phyloP scores from a whole-genome alignment of 1,140 invertebrate species.

The Cotesia typhae region DNA sequence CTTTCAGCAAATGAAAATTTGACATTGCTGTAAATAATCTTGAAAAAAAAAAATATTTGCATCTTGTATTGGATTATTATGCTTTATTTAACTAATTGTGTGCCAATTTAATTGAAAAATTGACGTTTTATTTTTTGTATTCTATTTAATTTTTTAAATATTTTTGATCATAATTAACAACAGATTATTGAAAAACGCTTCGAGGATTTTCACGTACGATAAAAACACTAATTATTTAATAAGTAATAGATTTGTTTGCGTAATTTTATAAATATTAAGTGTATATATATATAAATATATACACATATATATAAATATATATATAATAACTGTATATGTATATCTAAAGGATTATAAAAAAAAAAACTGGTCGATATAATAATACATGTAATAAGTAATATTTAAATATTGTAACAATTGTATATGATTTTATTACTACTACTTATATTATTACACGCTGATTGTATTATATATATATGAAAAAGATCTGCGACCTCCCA shows the following conservation, averaged over 20 bases:
- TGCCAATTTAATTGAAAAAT: no score
- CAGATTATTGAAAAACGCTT: conserved; percentile 7
- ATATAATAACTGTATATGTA: conserved; percentile 59
- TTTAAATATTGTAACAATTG: conserved; percentile 68
- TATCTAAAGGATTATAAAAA: conserved; percentile 55
- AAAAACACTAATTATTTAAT: conserved; percentile 37
- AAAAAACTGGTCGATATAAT: conserved; percentile 55
- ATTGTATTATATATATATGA: conserved; percentile 67
- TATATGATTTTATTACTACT: conserved; percentile 65
- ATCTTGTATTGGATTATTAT: conserved; percentile 31
- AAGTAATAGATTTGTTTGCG: conserved; percentile 48
- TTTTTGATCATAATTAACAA: background rate
- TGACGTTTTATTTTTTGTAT: no score
- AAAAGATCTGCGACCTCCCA: conserved; percentile 65
- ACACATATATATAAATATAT: conserved; percentile 55
- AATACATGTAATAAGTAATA: conserved; percentile 66
- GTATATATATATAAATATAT: conserved; percentile 53
- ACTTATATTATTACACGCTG: conserved; percentile 59
- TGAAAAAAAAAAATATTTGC: conserved; percentile 27
- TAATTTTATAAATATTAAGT: conserved; percentile 62
- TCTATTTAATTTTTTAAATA: background rate
- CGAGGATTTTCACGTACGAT: conserved; percentile 32
- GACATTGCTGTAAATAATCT: conserved; percentile 39
- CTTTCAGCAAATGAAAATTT: background rate
- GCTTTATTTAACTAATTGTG: conserved; percentile 15